Base-by-base conservation (phyloP, 2,888 invertebrate species). In the Cecidostiba fungosa region DNA sequence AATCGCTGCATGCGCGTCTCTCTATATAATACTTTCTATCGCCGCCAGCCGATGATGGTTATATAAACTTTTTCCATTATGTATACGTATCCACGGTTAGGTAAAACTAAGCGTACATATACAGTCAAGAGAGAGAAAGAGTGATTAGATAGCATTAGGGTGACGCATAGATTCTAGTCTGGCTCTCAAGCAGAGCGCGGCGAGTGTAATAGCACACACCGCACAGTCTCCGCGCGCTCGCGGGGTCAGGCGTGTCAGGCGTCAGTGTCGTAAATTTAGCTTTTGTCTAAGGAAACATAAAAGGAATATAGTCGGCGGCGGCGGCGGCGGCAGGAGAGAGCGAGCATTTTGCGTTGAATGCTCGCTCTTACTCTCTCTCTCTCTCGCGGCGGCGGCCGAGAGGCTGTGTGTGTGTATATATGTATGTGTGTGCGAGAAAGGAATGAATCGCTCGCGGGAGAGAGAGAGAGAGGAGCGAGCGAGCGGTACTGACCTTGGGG, bases 401-500 rank as follows among this genome's bases (percentile, higher is more conserved):
- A 66, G 26, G 66, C 66, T 66, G 66, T 29, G 66, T 29, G 29
- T 26, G 19, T 16, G 36, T 32, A 6, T 59, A 5, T 66, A 5
- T 26, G 66, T 66, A 10, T 26, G 62, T 32, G 32, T 32, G 12
- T 12, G 70, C 50, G n/a, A 73, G 81, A 81, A 80, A 81, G 81
- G 81, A 39, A 80, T 80, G 72, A 80, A 72, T 79, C 47, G 79
- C 43, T 23, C 50, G 69, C n/a, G 32, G 50, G 36, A n/a, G 70
- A 19, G 16, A 3, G 32, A n/a, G 59, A 12, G 74, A 59, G 82
- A 76, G 69, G 32, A 50, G 62, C 16, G n/a, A n/a, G 54, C 29
- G 76, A 76, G 77, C 39, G 50, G 26, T 54, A 80, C 80, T 80
- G 70, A 85, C 84, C 84, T 85, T 85, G 84, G 76, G 23, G 43